Percentiles rank a stretch among this genome's conserved stretches.
phyloP scores from a whole-genome alignment of 2,797 vertebrate genomes.

The Sylvia borin region DNA sequence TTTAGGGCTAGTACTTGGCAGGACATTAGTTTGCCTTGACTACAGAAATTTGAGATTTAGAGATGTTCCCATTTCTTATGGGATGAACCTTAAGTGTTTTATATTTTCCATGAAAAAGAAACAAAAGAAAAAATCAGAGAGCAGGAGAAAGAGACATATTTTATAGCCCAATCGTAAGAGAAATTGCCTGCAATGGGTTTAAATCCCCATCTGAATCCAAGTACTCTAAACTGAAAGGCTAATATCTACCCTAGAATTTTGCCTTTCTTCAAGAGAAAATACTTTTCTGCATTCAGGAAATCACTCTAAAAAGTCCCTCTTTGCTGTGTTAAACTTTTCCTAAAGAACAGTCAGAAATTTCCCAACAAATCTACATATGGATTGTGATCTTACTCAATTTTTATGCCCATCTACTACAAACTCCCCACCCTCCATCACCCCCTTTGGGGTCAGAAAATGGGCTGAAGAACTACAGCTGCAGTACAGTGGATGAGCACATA shows the following conservation, averaged over 20 bases:
- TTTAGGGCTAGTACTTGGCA: constrained; percentile 44
- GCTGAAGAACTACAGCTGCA: not conserved
- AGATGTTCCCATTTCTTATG: not conserved
- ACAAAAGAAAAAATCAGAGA: not conserved
- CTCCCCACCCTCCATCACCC: too few relatives aligned
- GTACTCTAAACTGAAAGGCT: not conserved
- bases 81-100: not conserved
- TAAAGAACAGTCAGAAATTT: not conserved
- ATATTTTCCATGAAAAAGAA: not conserved
- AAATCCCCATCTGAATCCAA: not conserved
- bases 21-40: not conserved
- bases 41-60: constrained; percentile 26
- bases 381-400: not conserved
- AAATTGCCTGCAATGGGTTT: not conserved
- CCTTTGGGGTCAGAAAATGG: not conserved
- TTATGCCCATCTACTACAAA: not conserved
- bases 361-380: not conserved
- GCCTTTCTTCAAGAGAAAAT: not conserved
- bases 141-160: not conserved
- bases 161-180: not conserved
- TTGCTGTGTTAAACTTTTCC: not conserved
- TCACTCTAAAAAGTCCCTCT: not conserved
- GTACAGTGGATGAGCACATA: not conserved
- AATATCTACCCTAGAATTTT: not conserved
- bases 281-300: not conserved